Base-by-base conservation (phyloP, 1,140 invertebrate species). In the Pogonognathellus flavescens region DNA sequence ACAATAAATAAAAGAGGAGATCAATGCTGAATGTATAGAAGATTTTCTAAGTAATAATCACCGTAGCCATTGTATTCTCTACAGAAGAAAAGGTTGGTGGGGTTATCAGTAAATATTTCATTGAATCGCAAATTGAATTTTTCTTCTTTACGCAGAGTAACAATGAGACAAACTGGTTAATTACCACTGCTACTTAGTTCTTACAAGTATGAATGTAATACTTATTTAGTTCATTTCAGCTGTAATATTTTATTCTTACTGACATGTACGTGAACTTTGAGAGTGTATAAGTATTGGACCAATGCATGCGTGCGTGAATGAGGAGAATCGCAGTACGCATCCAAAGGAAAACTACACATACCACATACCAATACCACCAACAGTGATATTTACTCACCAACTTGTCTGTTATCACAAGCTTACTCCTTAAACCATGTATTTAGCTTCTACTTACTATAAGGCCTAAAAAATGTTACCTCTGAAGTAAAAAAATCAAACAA, bases 281-380 rank as follows among this genome's bases (percentile, higher is more conserved):
- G 60, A 7, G 20, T 66, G 11, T 14, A 1, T 16, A 20, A 18
- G 8, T 60, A 60, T 9, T 60, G 59, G 7, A 20, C 62, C 25
- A 14, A 76, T 25, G 16, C 49, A 76, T 76, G 70, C 70, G 70
- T 76, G 70, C 70, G 70, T 76, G 70, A 76, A 76, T 76, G 70
- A 76, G 70, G 41, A n/a, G n/a, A 76, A 76, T 76, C 16, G 66
- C 14, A 70, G 31, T 76, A 76, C 70, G 70, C 70, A 76, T 76
- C 70, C 70, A 50, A n/a, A 76, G 70, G 70, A 76, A 76, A 76
- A 76, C 41, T 50, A 76, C 41, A 76, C 70, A 76, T n/a, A 76
- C 22, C 41, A 50, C 13, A 76, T 76, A 31, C 70, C 70, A 62
- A 76, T 76, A 31, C 70, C 70, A 76, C 70, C 70, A 76, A 76